phyloP scores from a whole-genome alignment of 2,888 invertebrate genomes.

The Cancer borealis region DNA sequence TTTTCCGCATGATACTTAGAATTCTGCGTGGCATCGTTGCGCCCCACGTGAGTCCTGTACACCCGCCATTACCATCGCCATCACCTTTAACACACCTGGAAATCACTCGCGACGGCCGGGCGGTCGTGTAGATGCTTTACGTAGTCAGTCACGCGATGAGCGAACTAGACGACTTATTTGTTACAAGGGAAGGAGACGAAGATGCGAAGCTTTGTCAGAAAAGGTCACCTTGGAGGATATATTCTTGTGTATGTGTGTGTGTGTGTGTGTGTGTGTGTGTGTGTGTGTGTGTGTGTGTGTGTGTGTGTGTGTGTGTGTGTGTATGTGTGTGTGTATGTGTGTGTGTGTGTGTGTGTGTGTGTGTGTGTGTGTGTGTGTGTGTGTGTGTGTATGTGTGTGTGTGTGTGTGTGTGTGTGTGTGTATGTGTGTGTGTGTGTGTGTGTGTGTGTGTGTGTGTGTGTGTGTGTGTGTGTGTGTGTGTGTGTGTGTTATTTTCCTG shows the following conservation, averaged over 20 bases:
- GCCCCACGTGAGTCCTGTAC: neutral
- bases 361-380: neutral
- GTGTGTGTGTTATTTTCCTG: too few relatives aligned
- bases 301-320: neutral
- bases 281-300: neutral
- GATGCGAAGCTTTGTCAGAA: neutral
- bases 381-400: constrained; percentile 26
- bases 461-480: too few relatives aligned
- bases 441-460: neutral
- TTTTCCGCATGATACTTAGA: neutral
- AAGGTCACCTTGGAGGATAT: neutral
- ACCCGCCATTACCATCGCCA: neutral
- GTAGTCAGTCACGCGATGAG: neutral
- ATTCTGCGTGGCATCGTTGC: neutral
- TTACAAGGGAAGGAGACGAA: neutral
- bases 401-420: constrained; percentile 46
- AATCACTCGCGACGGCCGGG: neutral
- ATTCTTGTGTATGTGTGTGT: too few relatives aligned
- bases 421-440: neutral
- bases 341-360: neutral
- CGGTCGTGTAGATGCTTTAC: neutral
- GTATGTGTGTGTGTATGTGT: neutral
- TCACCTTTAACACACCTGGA: constrained; percentile 1
- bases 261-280: neutral
- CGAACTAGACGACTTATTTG: neutral